Base-by-base conservation (phyloP, 2,113 vertebrate species). In the Nothobranchius kuhntae region DNA sequence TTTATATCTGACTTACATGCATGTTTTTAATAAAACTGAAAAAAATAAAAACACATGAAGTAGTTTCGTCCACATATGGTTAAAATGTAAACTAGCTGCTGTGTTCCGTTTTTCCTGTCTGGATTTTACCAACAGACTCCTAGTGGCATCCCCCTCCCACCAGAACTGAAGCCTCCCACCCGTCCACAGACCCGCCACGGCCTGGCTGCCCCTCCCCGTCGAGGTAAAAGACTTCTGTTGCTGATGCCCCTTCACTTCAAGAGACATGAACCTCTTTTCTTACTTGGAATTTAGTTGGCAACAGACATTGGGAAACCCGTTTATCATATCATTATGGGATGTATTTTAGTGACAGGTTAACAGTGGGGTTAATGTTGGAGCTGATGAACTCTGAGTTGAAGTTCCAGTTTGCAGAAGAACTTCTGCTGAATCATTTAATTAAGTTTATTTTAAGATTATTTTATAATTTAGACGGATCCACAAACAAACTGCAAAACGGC, bases 71-170 rank as follows among this genome's bases (percentile, higher is more conserved):
- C 14, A 12, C 0, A 6, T 14, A 45, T 30, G 30, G 30, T 30
- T 30, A 30, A 30, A 30, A 4, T 30, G 2, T 30, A 30, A 30
- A 30, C 30, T 30, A 4, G 1, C 38, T 15, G 54, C 0, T 13
- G 2, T 59, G 9, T 48, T 11, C 0, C 12, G 51, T 15, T 7
- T 6, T 17, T 30, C 30, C 30, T 67, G 13, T 40, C 13, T 62
- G 36, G 35, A 24, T 64, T 52, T 15, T 57, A 53, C 59, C 38
- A 30, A 91, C 87, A 45, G 36, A 7, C 87, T 55, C 81, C 90
- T 14, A 90, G 61, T 68, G 93, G 93, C 52, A 94, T 94, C 58
- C 93, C 93, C 13, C 87, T 91, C 40, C 93, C 93, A 6, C 91
- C 93, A 0, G 87, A 68, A 72, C 81, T 93, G n/a, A 86, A 87